Percentiles rank a stretch among this genome's conserved stretches.
Conservation (phyloP, 2,888 invertebrate species). For the Epistrophe eligans region DNA sequence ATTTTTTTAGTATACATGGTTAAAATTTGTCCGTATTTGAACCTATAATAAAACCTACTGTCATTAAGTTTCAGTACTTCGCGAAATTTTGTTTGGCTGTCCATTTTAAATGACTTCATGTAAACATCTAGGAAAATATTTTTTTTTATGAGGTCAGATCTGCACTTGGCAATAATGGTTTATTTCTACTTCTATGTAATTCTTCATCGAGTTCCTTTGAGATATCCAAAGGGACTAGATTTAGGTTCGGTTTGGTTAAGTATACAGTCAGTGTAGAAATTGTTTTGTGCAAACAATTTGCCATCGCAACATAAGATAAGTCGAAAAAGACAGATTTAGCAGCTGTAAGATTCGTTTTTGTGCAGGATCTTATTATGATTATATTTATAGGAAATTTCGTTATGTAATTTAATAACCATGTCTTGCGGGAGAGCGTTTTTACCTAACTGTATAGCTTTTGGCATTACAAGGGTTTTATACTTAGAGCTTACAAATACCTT, state of each 20-base stretch:
- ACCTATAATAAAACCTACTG: too few species aligned
- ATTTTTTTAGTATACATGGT: too few species aligned
- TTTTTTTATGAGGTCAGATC: neutral
- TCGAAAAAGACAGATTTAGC: conserved; percentile 15
- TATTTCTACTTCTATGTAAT: neutral
- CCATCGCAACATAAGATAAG: conserved; percentile 37
- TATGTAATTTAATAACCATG: conserved; percentile 60
- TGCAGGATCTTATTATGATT: conserved; percentile 51
- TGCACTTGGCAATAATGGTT: conserved; percentile 18
- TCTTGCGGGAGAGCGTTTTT: neutral
- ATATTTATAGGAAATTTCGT: conserved; percentile 63
- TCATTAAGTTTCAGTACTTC: too few species aligned
- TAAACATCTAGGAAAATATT: neutral
- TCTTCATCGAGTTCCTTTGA: neutral
- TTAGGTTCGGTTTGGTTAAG: neutral
- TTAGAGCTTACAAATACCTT: neutral
- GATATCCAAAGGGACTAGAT: neutral
- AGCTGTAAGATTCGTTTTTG: conserved; percentile 8
- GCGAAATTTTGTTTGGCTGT: too few species aligned
- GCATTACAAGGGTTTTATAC: neutral
- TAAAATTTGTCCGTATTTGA: too few species aligned
- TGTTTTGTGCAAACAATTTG: conserved; percentile 69
- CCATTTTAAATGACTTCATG: too few species aligned
- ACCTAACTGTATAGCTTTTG: conserved; percentile 44
- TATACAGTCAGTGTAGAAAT: conserved; percentile 46